Conservation (phyloP, 2,113 vertebrate species). For the Narcine bancroftii region DNA sequence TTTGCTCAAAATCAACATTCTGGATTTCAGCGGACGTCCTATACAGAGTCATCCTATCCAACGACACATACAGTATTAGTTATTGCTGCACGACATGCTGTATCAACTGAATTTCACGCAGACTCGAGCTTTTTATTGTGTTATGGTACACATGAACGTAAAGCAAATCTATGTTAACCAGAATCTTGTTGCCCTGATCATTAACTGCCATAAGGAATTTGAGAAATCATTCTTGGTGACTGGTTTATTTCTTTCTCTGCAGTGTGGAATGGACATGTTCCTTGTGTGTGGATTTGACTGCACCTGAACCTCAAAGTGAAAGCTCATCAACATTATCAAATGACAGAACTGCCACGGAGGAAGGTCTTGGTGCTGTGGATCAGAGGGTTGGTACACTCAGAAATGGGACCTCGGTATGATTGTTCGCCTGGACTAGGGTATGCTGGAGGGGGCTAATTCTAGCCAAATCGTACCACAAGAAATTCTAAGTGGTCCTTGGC, state of each 20-base stretch:
- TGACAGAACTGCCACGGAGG: neutral
- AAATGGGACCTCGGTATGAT: neutral
- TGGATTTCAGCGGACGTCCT: no score
- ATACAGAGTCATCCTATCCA: no score
- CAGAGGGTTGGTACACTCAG: slow-evolving; percentile 22
- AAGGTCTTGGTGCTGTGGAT: neutral
- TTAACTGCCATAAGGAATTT: neutral
- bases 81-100: no score
- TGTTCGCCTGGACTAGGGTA: neutral
- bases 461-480: neutral
- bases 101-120: no score
- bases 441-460: neutral
- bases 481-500: neutral
- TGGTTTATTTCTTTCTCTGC: no score
- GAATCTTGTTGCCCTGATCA: no score
- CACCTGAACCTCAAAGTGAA: neutral
- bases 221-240: neutral
- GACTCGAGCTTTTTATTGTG: no score
- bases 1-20: no score
- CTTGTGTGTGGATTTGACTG: neutral
- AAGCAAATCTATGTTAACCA: no score
- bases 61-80: no score
- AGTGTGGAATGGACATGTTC: slow-evolving; percentile 26
- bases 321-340: neutral
- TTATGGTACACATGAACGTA: no score